phyloP scores from a whole-genome alignment of 1,140 invertebrate species.

The Pollicipes pollicipes region DNA sequence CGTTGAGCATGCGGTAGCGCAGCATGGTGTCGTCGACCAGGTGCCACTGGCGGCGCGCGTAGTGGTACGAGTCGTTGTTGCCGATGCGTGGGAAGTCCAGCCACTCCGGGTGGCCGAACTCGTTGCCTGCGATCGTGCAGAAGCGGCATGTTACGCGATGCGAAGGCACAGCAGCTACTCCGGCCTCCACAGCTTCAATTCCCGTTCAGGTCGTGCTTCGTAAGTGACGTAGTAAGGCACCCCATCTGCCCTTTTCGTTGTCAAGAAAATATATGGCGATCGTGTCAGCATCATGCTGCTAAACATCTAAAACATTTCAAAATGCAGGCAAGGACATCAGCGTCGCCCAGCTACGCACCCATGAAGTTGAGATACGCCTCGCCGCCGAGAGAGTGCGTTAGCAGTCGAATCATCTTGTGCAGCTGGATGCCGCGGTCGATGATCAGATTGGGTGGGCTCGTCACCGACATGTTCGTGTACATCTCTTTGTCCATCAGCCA shows the following conservation, averaged over 20 bases:
- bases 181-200: too few species aligned
- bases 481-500: conserved; percentile 99
- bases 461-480: conserved; percentile 83
- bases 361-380: conserved; percentile 98
- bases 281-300: conserved; percentile 6
- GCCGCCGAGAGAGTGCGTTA: conserved; percentile 84
- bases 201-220: too few species aligned
- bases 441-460: conserved; percentile 47
- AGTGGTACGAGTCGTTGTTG: conserved; percentile 92
- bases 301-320: neutral
- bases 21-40: conserved; percentile 61
- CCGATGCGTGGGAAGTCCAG: conserved; percentile 91
- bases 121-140: conserved; percentile 86
- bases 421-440: conserved; percentile 84
- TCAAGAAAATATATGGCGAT: neutral
- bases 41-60: conserved; percentile 88
- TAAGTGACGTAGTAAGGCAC: too few species aligned
- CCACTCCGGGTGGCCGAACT: conserved; percentile 99
- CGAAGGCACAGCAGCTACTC: too few species aligned
- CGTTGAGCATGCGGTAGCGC: conserved; percentile 84
- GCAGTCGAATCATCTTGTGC: conserved; percentile 89
- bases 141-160: too few species aligned
- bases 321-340: neutral
- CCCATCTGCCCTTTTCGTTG: too few species aligned
- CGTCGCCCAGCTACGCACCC: conserved; percentile 34